Base-by-base conservation (phyloP, 1,140 invertebrate genomes). In the Drosophila tropicalis region DNA sequence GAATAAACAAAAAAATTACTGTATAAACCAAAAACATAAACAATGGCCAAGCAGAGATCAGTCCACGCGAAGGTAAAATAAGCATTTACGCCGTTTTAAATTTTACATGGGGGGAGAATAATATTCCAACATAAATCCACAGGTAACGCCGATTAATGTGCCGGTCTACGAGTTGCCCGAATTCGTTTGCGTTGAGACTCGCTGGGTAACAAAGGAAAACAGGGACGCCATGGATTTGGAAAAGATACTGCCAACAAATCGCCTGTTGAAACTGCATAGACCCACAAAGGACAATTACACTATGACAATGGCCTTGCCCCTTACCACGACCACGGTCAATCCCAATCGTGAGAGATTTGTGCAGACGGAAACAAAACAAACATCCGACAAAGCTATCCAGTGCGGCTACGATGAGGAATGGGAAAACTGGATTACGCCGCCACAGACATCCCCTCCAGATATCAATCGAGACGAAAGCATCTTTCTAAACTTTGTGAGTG, bases 161-260 rank as follows among this genome's bases (percentile, higher is more conserved):
- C 64, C 72, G 1, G 36, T 81, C 9, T 73, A 47, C 29, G 73
- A 81, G 3, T n/a, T 81, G n/a, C 79, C 79, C 0, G 62, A 81
- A 57, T 76, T 54, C 19, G 5, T 81, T 0, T 64, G 65, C 41
- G 78, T 81, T 10, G 79, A 81, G 36, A 81, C 73, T 40, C 32
- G 56, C 13, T 69, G 39, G 51, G 47, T 81, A 10, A 62, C 54
- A 4, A 34, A 7, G 5, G 10, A 67, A 10, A 62, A 44, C 1
- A 39, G 10, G 7, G 10, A 67, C 3, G 54, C 67, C 1, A 47
- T 62, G 12, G 60, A 47, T 9, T n/a, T n/a, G 1, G 6, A 5
- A 12, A 62, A 9, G 4, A 9, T 1, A 1, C 34, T 17, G 12
- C 5, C 29, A 60, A 62, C 29, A 39, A 69, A 15, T 17, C 10